Percentiles rank a stretch among this genome's conserved stretches.
Evolutionary conservation across 2,888 invertebrate species (phyloP).

Genomic region (Ligdia adustata): DNA sequence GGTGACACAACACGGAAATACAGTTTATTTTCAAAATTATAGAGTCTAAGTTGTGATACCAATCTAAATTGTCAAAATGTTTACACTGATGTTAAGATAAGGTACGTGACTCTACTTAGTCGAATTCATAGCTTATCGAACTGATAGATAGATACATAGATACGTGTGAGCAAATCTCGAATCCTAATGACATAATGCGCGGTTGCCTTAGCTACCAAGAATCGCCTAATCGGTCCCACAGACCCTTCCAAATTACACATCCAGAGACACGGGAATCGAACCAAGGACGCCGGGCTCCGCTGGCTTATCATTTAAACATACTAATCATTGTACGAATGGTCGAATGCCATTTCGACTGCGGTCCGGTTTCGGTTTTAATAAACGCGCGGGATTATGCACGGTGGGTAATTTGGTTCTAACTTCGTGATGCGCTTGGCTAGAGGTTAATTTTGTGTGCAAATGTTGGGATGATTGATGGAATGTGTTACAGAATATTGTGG

Average conservation of each 20-base stretch:
- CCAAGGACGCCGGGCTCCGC: constrained; percentile 79
- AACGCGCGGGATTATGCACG: constrained; percentile 62
- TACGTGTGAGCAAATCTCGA: constrained; percentile 49
- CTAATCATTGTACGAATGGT: constrained; percentile 71
- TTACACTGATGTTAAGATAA: too few relatives aligned
- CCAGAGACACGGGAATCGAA: constrained; percentile 80
- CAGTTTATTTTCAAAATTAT: too few relatives aligned
- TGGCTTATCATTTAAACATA: constrained; percentile 78
- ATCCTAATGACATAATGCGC: constrained; percentile 76
- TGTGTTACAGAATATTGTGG: not conserved
- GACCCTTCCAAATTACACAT: constrained; percentile 78
- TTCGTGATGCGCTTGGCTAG: constrained; percentile 48
- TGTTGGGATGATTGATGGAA: constrained; percentile 21
- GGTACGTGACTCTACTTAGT: not conserved
- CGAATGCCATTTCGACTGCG: constrained; percentile 78
- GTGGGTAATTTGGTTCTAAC: constrained; percentile 66
- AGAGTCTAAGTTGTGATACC: too few relatives aligned
- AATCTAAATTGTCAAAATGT: too few relatives aligned
- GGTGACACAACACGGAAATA: too few relatives aligned
- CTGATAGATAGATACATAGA: too few relatives aligned
- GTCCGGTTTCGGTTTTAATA: constrained; percentile 65
- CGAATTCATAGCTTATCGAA: too few relatives aligned
- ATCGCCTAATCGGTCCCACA: constrained; percentile 79
- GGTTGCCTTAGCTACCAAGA: constrained; percentile 75
- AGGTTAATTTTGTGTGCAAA: constrained; percentile 41